Evolutionary conservation across 2,113 vertebrate genomes (phyloP), one percentile per base, ranked within the genome.

Genomic region (Ardeotis arabs): DNA sequence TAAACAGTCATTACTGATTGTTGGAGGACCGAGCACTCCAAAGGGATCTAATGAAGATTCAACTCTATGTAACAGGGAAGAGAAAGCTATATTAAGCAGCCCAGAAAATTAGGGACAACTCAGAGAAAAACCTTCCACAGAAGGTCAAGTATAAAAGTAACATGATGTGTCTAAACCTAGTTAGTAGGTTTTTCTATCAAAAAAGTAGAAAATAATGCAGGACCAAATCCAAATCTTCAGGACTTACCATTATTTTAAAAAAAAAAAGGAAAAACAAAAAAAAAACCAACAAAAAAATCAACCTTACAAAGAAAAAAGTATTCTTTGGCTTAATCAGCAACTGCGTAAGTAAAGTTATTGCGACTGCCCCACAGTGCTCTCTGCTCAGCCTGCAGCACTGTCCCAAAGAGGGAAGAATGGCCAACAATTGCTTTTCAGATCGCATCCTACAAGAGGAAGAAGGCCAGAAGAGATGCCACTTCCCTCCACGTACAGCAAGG

Each of bases 371-470:
- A 15, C 16, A 19, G 63, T 19, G 31, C 20, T 31, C 60, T 33
- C 62, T 2, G 3, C 59, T 81, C 63, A 39, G 50, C 41, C 50
- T 59, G 79, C 18, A 39, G 13, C 74, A 4, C 60, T n/a, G 60
- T 37, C 64, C 19, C 1, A 3, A 20, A 59, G 33, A n/a, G 35
- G 33, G 7, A 45, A 7, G 18, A 47, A 8, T 2, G 0, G 0
- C 19, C 78, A 60, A 5, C 11, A 25, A 5, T 4, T 6, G 0
- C 28, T 44, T 60, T 53, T 60, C 50, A 35, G 18, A 35, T 24
- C 11, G 2, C 20, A 4, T 29, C 37, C 44, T 58, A 19, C 33
- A 22, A 15, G 28, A 45, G 12, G 33, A 49, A 14, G 31, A 13
- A 5, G 9, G 7, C 7, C 49, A 49, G 60, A 55, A 59, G 6